phyloP scores from a whole-genome alignment of 2,888 invertebrate genomes.

The Agriopis aurantiaria region DNA sequence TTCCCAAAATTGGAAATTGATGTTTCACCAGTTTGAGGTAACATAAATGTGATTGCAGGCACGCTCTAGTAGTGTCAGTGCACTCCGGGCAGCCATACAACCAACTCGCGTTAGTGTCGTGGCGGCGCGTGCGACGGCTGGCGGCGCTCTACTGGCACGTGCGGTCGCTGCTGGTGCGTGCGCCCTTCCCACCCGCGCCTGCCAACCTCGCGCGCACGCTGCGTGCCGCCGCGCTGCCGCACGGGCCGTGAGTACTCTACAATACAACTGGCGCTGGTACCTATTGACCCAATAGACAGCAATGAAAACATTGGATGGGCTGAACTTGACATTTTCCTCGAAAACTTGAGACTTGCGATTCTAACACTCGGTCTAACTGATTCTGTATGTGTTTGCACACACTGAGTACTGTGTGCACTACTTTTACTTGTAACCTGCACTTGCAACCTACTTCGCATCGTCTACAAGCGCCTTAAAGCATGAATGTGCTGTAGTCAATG shows the following conservation, averaged over 20 bases:
- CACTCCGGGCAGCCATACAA: constrained; percentile 96
- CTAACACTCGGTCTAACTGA: too few relatives aligned
- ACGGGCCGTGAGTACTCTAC: constrained; percentile 63
- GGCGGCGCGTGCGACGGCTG: constrained; percentile 92
- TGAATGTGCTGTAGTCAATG: too few relatives aligned
- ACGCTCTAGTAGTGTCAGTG: constrained; percentile 91
- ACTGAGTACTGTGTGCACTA: too few relatives aligned
- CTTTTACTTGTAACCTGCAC: too few relatives aligned
- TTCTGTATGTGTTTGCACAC: too few relatives aligned
- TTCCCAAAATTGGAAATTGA: background rate
- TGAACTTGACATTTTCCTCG: too few relatives aligned
- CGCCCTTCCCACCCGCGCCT: constrained; percentile 94
- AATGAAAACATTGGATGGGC: background rate
- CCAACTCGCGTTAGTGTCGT: constrained; percentile 93
- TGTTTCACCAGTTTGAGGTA: background rate
- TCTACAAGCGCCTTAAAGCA: too few relatives aligned
- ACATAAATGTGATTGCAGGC: constrained; percentile 70
- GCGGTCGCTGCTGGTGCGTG: constrained; percentile 92
- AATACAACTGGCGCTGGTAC: background rate
- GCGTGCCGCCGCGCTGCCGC: constrained; percentile 72
- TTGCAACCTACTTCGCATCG: too few relatives aligned
- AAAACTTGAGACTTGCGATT: too few relatives aligned
- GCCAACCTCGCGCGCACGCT: constrained; percentile 93
- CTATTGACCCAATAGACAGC: background rate
- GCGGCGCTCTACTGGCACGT: constrained; percentile 95